phyloP scores from a whole-genome alignment of 1,140 invertebrate genomes.

The Calycopis cecrops region DNA sequence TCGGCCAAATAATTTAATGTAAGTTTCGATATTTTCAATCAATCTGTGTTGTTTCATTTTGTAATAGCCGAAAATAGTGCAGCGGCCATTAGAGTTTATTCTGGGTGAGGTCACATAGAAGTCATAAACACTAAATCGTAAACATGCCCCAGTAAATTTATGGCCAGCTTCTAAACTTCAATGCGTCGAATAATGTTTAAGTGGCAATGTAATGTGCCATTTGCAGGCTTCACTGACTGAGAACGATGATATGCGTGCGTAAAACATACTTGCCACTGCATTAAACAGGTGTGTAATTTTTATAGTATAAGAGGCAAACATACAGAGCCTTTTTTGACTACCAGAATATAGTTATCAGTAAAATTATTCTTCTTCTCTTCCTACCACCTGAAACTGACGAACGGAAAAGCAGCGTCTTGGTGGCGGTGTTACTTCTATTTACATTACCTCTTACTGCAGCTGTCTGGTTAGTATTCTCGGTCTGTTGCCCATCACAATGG shows the following conservation, averaged over 20 bases:
- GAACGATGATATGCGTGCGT: not conserved
- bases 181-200: not conserved
- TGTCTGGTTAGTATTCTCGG: too few species aligned
- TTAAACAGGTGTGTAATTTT: too few species aligned
- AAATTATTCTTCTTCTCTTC: too few species aligned
- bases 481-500: too few species aligned
- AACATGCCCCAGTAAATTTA: not conserved
- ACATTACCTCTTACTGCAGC: too few species aligned
- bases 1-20: constrained; percentile 3
- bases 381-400: too few species aligned
- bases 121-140: constrained; percentile 3
- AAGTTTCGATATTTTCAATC: constrained; percentile 12
- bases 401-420: too few species aligned
- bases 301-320: too few species aligned
- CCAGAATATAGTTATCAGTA: too few species aligned
- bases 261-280: too few species aligned
- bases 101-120: constrained; percentile 8
- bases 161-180: not conserved
- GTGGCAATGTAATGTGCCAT: not conserved
- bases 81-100: not conserved
- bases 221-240: not conserved
- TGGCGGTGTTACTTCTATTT: too few species aligned
- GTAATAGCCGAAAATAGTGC: constrained; percentile 9
- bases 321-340: too few species aligned
- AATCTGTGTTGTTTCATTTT: constrained; percentile 7